Base-by-base conservation (phyloP, 2,113 vertebrate species). In the Proterorhinus semilunaris region DNA sequence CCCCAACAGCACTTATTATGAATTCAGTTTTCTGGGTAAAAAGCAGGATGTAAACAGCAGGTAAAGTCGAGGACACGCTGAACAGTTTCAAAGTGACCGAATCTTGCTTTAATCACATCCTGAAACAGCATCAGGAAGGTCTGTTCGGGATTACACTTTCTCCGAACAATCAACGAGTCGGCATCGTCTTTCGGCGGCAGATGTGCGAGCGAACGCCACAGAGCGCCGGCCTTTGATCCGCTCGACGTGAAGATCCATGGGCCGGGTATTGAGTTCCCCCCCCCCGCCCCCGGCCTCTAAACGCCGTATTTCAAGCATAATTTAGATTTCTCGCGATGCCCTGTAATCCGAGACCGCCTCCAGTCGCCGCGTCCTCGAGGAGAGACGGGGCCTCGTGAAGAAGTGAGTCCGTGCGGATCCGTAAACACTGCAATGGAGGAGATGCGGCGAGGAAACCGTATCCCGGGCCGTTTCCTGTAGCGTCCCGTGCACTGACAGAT, bases 401-500 rank as follows among this genome's bases (percentile, higher is more conserved):
- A 88, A 85, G 62, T 70, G 84, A 84, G 21, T 21, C 21, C 21
- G 21, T 21, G 21, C 21, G 21, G 21, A 90, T 86, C 88, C 68
- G 86, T 87, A 90, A 91, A 92, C 90, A 89, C 81, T 36, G 27
- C 27, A 36, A 27, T 17, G 78, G 81, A 76, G 88, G 87, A 88
- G 84, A 89, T 77, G 84, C 79, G 82, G 83, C 27, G 80, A 86
- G 88, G 91, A 92, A 94, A 92, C 88, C 55, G 72, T 87, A 92
- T 92, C 92, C 88, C 84, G 0, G 76, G 78, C 89, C 86, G 90
- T 92, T 93, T 93, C 92, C 91, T 87, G 78, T 13, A 58, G 55
- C 55, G 83, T 88, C 86, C 76, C 69, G 80, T 85, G 81, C 90
- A 87, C 84, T 93, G 92, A 94, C 90, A 93, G 85, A 91, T 91